phyloP scores from a whole-genome alignment of 2,113 vertebrate genomes.

The Daubentonia madagascariensis region DNA sequence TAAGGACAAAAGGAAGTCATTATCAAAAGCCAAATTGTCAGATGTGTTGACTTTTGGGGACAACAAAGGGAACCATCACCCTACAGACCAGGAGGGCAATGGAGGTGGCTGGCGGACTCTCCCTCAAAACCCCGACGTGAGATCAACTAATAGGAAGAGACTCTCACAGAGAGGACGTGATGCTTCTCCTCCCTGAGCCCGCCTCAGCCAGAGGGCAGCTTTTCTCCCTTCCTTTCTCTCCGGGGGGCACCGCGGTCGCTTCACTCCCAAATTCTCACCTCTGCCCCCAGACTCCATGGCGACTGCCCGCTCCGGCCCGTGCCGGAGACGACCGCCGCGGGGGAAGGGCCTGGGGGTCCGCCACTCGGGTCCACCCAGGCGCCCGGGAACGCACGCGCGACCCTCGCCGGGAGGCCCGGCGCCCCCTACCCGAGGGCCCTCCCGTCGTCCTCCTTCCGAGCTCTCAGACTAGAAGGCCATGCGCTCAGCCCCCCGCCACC shows the following conservation, averaged over 20 bases:
- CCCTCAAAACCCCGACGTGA: not conserved
- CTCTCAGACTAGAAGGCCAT: not conserved
- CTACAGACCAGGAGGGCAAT: not conserved
- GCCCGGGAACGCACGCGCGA: not conserved
- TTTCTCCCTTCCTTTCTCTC: not conserved
- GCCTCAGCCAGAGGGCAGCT: conserved; percentile 2
- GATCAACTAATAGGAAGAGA: not conserved
- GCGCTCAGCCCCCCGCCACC: not conserved
- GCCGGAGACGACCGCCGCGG: not conserved
- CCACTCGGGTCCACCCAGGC: not conserved
- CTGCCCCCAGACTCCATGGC: not conserved
- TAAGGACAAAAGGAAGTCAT: not conserved
- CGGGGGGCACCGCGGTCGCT: not conserved
- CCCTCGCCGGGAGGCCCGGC: not conserved
- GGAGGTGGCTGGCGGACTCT: not conserved
- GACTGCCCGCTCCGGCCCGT: not conserved
- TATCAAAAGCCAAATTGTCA: not conserved
- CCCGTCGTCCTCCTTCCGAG: not conserved
- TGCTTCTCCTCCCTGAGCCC: not conserved
- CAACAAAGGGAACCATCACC: not conserved
- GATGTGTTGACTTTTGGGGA: not conserved
- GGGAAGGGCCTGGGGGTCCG: not conserved
- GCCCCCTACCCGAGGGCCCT: not conserved
- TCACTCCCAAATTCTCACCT: conserved; percentile 57
- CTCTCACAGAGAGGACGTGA: not conserved